These are phyloP conservation scores for Neosilurus mollespiculum DNA, from an alignment of 2,797 vertebrate genomes.

Conservation along the genomic window DNA sequence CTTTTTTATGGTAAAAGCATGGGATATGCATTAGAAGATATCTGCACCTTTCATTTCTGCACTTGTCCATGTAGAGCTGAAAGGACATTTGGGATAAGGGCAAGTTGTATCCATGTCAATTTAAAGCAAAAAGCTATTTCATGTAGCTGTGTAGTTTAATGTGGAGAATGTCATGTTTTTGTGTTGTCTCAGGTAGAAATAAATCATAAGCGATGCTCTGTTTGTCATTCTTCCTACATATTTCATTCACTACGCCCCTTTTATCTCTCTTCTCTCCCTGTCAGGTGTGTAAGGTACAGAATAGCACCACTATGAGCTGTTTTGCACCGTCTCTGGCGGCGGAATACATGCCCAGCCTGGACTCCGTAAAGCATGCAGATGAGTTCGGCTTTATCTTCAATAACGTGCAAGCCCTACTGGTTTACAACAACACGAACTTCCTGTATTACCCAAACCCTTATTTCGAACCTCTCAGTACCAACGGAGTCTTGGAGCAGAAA, in stretches of 20 bases:
- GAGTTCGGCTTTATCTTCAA: conserved; percentile 98
- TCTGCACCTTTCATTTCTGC: background rate
- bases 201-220: conserved; percentile 3
- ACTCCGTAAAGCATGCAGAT: conserved; percentile 87
- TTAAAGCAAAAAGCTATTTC: background rate
- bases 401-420: conserved; percentile 90
- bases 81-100: background rate
- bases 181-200: background rate
- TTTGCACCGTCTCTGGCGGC: conserved; percentile 84
- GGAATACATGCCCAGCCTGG: conserved; percentile 83
- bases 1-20: conserved; percentile 5
- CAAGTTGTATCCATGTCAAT: background rate
- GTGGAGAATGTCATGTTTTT: background rate
- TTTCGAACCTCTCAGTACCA: conserved; percentile 89
- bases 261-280: background rate
- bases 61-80: background rate
- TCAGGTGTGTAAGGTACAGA: conserved; percentile 89
- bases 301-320: conserved; percentile 87
- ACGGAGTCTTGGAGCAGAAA: conserved; percentile 91
- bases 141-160: background rate
- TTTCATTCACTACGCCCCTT: conserved; percentile 40
- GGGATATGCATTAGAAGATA: background rate
- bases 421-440: conserved; percentile 97
- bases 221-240: conserved; percentile 34
- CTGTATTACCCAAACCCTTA: conserved; percentile 95